These are phyloP conservation scores for Lydus trimaculatus DNA, from an alignment of 2,888 invertebrate genomes.

Conservation along the genomic window DNA sequence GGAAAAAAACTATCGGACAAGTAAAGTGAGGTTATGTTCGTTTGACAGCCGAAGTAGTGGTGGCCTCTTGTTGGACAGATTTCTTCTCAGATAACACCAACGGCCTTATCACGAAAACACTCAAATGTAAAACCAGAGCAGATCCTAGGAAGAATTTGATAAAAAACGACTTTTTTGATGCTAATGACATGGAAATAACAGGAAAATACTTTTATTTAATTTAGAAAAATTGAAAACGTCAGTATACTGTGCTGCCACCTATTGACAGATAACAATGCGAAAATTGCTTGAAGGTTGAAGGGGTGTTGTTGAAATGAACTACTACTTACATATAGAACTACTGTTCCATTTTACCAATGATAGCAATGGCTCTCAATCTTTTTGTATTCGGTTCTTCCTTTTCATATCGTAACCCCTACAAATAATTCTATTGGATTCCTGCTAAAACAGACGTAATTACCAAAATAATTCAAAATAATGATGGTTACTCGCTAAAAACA, in stretches of 20 bases:
- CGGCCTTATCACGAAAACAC: constrained; percentile 15
- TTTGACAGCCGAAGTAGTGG: neutral
- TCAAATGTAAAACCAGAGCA: constrained; percentile 8
- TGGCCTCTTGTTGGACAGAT: neutral
- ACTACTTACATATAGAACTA: too few species aligned
- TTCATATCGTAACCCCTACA: too few species aligned
- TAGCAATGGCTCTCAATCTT: too few species aligned
- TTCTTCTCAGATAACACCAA: constrained; percentile 15
- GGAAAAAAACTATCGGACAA: neutral
- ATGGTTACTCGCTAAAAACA: too few species aligned
- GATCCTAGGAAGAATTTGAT: constrained; percentile 15
- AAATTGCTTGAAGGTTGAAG: too few species aligned
- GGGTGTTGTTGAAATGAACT: neutral
- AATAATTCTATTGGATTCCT: too few species aligned
- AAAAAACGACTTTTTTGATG: constrained; percentile 12
- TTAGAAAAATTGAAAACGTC: neutral
- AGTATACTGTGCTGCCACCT: neutral
- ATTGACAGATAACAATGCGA: neutral
- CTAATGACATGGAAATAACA: neutral
- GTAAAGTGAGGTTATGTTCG: constrained; percentile 7
- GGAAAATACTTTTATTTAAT: neutral
- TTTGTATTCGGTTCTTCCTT: too few species aligned
- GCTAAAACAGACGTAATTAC: too few species aligned
- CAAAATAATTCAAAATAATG: too few species aligned
- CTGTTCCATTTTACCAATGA: too few species aligned